Evolutionary conservation across 2,888 invertebrate species (phyloP).

Genomic region (Thumatha senex): DNA sequence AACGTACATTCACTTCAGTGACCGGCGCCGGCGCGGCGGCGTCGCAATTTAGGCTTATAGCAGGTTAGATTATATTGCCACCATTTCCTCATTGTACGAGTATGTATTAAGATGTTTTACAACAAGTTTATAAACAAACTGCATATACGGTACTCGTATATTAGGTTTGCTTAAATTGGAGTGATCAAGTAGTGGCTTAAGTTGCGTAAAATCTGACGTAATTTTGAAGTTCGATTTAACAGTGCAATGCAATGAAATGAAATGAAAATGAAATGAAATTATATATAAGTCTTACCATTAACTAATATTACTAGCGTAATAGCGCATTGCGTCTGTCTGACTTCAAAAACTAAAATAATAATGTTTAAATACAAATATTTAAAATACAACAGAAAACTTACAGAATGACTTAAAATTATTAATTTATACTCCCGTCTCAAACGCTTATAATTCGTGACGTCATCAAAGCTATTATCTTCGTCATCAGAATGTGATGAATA

Average conservation of each 20-base stretch:
- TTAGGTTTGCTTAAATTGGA: neutral
- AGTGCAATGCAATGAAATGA: too few species aligned
- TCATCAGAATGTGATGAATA: constrained; percentile 50
- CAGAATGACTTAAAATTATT: constrained; percentile 55
- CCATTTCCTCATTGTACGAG: neutral
- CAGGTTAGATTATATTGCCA: neutral
- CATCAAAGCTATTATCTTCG: constrained; percentile 47
- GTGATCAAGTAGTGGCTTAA: neutral
- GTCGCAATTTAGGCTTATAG: neutral
- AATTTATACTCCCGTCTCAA: constrained; percentile 65
- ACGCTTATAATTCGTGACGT: constrained; percentile 48
- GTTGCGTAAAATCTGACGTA: too few species aligned
- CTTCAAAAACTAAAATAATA: too few species aligned
- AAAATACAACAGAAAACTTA: constrained; percentile 41
- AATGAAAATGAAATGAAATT: too few species aligned
- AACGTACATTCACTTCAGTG: constrained; percentile 27
- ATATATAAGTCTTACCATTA: too few species aligned
- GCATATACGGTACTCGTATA: neutral
- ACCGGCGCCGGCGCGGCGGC: neutral
- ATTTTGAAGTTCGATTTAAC: too few species aligned
- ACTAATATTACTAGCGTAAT: too few species aligned
- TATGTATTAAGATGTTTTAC: neutral
- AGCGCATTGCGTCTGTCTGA: too few species aligned
- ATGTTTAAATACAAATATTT: neutral
- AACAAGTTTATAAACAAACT: neutral